Evolutionary conservation across 2,113 vertebrate genomes (phyloP).

Genomic region (Stegastes partitus): DNA sequence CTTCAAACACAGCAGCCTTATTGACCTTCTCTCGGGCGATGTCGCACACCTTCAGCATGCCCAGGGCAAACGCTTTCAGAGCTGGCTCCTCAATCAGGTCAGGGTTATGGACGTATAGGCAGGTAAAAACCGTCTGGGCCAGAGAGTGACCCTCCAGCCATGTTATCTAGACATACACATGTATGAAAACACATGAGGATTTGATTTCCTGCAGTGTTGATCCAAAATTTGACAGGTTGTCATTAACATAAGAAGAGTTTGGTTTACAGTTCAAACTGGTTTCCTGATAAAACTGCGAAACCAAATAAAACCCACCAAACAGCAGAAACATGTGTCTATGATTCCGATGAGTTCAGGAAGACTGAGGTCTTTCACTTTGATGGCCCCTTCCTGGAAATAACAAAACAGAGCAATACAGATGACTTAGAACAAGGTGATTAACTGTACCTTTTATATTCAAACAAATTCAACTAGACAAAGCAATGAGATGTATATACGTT

Average conservation of each 20-base stretch:
- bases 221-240: too few species aligned
- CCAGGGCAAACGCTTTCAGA: constrained; percentile 97
- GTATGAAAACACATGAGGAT: constrained; percentile 7
- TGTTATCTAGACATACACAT: constrained; percentile 88
- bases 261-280: not conserved
- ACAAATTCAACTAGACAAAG: not conserved
- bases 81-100: constrained; percentile 97
- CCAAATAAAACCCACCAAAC: constrained; percentile 88
- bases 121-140: constrained; percentile 99
- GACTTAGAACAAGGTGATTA: not conserved
- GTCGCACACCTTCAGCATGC: constrained; percentile 98
- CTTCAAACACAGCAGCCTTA: constrained; percentile 98
- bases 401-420: not conserved
- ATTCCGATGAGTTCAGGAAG: constrained; percentile 96
- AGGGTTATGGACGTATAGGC: constrained; percentile 98
- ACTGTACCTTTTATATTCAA: not conserved
- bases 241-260: too few species aligned
- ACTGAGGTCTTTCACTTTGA: constrained; percentile 95
- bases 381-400: constrained; percentile 89
- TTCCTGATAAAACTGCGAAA: not conserved
- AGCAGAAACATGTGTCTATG: constrained; percentile 98
- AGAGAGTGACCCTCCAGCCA: constrained; percentile 99
- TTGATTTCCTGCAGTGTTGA: not conserved
- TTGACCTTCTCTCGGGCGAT: constrained; percentile 99
- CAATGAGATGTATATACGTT: not conserved